A percentile compares a stretch with the other conserved stretches of the same genome.
These are phyloP conservation scores for Carassius carassius DNA, from an alignment of 2,113 vertebrate genomes.

Conservation along the genomic window DNA sequence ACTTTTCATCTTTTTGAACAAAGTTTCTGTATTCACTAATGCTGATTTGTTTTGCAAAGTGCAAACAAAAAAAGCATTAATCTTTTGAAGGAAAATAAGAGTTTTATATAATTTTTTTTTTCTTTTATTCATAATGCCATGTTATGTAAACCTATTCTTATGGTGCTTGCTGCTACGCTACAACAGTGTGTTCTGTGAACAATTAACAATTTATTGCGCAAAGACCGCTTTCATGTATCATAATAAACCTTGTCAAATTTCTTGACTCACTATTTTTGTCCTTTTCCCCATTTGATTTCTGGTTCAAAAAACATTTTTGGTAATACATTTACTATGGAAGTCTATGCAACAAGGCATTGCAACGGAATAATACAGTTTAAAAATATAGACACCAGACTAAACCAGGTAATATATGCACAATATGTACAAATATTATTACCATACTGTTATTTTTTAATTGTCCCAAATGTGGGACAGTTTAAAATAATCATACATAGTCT, in stretches of 20 bases:
- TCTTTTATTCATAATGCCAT: slow-evolving; percentile 26
- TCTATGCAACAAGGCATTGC: too few species aligned
- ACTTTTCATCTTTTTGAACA: neutral
- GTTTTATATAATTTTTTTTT: slow-evolving; percentile 25
- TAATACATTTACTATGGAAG: too few species aligned
- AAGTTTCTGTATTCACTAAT: slow-evolving; percentile 16
- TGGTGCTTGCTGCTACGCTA: slow-evolving; percentile 43
- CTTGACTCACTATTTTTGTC: neutral
- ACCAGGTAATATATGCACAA: too few species aligned
- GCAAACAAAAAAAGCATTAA: slow-evolving; percentile 5
- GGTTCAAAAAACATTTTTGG: too few species aligned
- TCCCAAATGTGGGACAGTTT: neutral
- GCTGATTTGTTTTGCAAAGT: slow-evolving; percentile 28
- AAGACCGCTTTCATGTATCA: slow-evolving; percentile 14
- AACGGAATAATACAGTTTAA: neutral
- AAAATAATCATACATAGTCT: neutral
- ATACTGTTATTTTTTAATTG: neutral
- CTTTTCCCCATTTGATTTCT: neutral
- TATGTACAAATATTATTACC: too few species aligned
- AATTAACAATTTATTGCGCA: slow-evolving; percentile 30
- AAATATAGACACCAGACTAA: neutral
- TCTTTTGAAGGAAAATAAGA: slow-evolving; percentile 17
- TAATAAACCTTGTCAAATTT: slow-evolving; percentile 24
- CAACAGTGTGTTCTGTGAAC: slow-evolving; percentile 41
- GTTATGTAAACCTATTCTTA: slow-evolving; percentile 2